These are phyloP conservation scores for Patella vulgata DNA, from an alignment of 1,140 invertebrate genomes.

Conservation along the genomic window DNA sequence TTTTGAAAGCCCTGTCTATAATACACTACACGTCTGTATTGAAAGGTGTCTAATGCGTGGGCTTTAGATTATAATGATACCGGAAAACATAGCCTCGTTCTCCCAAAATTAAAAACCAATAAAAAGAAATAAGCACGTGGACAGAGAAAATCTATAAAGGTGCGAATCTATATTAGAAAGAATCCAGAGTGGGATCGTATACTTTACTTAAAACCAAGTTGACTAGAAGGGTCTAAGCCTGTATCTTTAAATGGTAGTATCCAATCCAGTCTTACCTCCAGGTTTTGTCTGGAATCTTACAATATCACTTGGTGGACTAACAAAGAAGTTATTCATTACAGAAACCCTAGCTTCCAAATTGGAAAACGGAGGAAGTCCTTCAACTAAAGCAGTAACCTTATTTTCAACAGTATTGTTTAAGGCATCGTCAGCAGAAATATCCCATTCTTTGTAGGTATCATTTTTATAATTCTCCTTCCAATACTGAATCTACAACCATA, in stretches of 20 bases:
- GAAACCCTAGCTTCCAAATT: constrained; percentile 42
- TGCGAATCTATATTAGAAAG: too few relatives aligned
- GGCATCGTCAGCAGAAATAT: constrained; percentile 28
- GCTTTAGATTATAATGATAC: too few relatives aligned
- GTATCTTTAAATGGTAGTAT: too few relatives aligned
- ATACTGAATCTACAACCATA: constrained; percentile 50
- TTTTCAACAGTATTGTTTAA: constrained; percentile 15
- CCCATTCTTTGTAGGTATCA: constrained; percentile 37
- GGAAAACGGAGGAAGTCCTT: constrained; percentile 38
- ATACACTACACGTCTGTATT: too few relatives aligned
- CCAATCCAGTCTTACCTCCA: constrained; percentile 48
- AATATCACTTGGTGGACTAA: constrained; percentile 38
- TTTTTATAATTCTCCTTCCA: constrained; percentile 34
- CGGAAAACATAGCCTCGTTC: too few relatives aligned
- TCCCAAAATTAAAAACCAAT: background rate
- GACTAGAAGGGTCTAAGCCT: too few relatives aligned
- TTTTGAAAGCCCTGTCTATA: too few relatives aligned
- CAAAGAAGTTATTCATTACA: constrained; percentile 51
- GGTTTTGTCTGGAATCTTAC: constrained; percentile 30
- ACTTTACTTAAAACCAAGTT: too few relatives aligned
- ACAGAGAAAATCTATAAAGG: too few relatives aligned
- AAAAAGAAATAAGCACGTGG: constrained; percentile 10
- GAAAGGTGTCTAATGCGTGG: too few relatives aligned
- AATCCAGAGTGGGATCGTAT: too few relatives aligned
- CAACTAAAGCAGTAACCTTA: constrained; percentile 23